phyloP scores from a whole-genome alignment of 2,113 vertebrate species.

The Oxyura jamaicensis region DNA sequence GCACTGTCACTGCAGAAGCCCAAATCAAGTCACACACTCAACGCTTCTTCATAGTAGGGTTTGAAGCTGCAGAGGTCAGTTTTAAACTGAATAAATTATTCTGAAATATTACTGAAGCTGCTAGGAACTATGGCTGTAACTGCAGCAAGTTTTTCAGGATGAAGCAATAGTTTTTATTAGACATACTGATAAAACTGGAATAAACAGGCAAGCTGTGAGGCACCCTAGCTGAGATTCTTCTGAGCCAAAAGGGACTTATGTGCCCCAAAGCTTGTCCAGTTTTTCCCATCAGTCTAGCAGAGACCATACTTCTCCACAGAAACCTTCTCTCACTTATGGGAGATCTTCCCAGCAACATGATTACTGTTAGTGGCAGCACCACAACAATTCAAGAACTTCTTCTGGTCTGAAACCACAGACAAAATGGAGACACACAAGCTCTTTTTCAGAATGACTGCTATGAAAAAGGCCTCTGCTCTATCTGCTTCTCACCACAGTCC shows the following conservation, averaged over 20 bases:
- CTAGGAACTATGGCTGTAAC: background rate
- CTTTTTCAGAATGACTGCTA: background rate
- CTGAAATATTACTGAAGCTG: background rate
- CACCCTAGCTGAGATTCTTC: background rate
- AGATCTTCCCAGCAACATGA: background rate
- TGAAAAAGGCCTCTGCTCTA: background rate
- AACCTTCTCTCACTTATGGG: background rate
- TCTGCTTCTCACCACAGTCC: background rate
- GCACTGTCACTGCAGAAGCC: background rate
- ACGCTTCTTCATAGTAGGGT: background rate
- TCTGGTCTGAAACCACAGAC: background rate
- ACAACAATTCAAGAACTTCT: background rate
- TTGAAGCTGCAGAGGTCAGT: background rate
- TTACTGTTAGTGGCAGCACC: background rate
- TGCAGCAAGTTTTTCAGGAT: background rate
- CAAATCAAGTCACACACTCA: fast-evolving
- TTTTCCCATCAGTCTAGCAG: background rate
- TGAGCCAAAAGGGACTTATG: background rate
- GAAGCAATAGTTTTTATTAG: background rate
- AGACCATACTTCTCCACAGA: background rate
- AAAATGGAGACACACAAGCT: background rate
- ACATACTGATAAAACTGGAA: background rate
- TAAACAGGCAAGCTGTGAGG: background rate
- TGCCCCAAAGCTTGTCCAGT: background rate
- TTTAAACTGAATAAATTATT: background rate